Conservation (phyloP, 1,140 invertebrate genomes). For the Zaprionus vittiger region DNA sequence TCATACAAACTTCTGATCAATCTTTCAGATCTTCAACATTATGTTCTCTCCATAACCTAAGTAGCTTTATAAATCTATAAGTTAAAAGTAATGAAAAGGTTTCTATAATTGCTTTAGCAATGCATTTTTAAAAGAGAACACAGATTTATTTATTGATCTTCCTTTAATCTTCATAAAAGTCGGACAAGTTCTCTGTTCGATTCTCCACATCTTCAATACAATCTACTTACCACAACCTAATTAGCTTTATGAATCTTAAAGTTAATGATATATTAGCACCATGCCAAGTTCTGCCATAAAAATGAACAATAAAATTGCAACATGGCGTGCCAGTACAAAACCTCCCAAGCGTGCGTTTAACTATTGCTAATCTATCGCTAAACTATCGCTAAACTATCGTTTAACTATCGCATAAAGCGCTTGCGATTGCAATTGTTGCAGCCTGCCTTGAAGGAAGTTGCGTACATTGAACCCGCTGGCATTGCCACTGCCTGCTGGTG, state of each 20-base stretch:
- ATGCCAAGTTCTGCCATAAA: not conserved
- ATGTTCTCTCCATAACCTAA: no score
- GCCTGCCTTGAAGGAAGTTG: conserved; percentile 10
- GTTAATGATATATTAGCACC: not conserved
- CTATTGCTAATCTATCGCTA: not conserved
- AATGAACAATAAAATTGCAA: not conserved
- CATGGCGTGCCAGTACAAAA: not conserved
- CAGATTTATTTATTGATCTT: no score
- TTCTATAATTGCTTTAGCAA: no score
- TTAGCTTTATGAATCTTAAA: not conserved
- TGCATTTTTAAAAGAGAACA: no score
- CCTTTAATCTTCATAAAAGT: no score
- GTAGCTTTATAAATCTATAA: no score
- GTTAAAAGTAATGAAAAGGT: no score
- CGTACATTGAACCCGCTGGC: conserved; percentile 54
- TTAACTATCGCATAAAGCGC: not conserved
- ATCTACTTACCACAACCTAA: not conserved
- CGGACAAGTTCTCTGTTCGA: no score
- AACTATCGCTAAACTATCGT: not conserved
- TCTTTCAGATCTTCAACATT: no score
- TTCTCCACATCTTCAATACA: no score
- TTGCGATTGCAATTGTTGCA: not conserved
- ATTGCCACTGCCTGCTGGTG: not conserved
- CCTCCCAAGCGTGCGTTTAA: not conserved
- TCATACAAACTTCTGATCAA: no score